Base-by-base conservation (phyloP, 1,140 invertebrate genomes). In the Adelges cooleyi region DNA sequence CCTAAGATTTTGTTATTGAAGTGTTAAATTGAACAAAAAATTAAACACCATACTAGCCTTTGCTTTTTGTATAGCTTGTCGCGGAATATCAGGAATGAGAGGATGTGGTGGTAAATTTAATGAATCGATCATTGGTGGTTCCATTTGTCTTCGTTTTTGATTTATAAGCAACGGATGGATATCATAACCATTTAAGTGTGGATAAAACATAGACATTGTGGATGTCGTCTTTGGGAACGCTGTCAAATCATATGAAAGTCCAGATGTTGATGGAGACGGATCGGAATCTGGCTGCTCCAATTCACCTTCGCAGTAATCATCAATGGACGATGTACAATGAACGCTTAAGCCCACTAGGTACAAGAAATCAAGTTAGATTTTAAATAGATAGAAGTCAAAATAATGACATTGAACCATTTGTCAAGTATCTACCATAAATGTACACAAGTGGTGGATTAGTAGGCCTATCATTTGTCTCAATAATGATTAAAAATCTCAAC, bases 151-250 rank as follows among this genome's bases (percentile, higher is more conserved):
- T 18, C 42, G n/a, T 22, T 51, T 62, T 62, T 68, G 59, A 36
- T 67, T 68, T 11, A 67, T 65, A 20, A 69, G 18, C 23, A 69
- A 51, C n/a, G 68, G 54, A 48, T 67, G 68, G 23, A 68, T 44
- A 23, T 70, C 67, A 44, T 68, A 69, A 50, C 65, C 42, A 27
- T 65, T 59, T 38, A 70, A 52, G 18, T 71, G 68, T 17, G 68
- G 68, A 56, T 70, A 70, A 54, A 70, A 70, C 69, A 69, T 67
- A 15, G 67, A 50, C 36, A 68, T 56, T n/a, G 67, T 59, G 11
- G 67, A 65, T 11, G 40, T 18, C 17, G 33, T 33, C 54, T 68
- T 66, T 33, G 65, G 20, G 50, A 59, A 66, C 27, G 65, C 3
- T 15, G 38, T 17, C 23, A 69, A 38, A 27, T 54, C 66, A 59